Evolutionary conservation across 1,140 invertebrate genomes (phyloP), one percentile per base, ranked within the genome.

Genomic region (Ips typographus): DNA sequence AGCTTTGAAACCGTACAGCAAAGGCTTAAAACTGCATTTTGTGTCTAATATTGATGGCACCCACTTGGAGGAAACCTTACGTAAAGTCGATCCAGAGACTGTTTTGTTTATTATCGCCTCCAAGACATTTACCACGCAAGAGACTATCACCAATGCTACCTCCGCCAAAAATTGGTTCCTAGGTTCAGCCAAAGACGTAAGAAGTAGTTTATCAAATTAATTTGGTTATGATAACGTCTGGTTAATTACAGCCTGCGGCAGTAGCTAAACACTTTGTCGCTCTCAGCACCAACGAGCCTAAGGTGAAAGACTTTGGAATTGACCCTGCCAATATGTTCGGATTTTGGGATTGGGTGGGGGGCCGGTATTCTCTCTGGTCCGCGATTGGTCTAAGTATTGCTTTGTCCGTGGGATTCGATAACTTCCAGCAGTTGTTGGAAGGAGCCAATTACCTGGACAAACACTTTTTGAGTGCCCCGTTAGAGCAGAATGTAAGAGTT

Each of bases 301-400:
- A 98, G 83, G 96, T 98, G 0, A 93, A 90, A 41, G 95, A 94
- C 65, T 99, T 99, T 84, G 98, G 98, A 38, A 99, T 99, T 74
- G 91, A 98, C 81, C 87, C 94, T 72, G 90, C 91, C 66, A 99
- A 99, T 79, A 99, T 99, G 95, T 99, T 99, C 85, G 96, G 91
- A 56, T 99, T 99, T 82, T 99, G 98, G 98, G 98, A 99, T 83
- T 99, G 97, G 96, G 98, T 99, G 67, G 98, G 98, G 57, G 98
- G 98, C n/a, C 6, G 97, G 78, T 98, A 98, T 80, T 98, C 96
- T 0, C 82, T 98, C 1, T 99, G 97, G 97, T 99, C 96, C 0
- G 97, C 98, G 3, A 99, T 99, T 83, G 97, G 98, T 52, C 83
- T 99, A 4, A 98, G 96, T 2, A 98, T 99, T 81, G 92, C 91